Conservation (phyloP, 2,797 vertebrate species). For the Heterohyrax brucei region DNA sequence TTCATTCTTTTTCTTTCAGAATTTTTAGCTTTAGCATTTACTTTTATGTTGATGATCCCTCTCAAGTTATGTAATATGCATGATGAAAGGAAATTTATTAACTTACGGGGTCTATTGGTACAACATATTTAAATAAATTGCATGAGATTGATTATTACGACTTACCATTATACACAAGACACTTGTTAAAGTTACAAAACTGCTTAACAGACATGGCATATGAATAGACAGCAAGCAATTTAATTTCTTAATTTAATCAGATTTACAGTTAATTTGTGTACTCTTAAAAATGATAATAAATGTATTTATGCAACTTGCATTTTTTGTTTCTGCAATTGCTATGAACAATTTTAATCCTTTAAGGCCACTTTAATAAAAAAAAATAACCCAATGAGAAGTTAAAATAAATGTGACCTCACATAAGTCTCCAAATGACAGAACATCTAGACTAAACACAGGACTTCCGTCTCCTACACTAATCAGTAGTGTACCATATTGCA, state of each 20-base stretch:
- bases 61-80: not conserved
- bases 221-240: not conserved
- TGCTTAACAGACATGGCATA: not conserved
- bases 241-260: not conserved
- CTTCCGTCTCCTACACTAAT: slow-evolving; percentile 51
- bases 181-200: not conserved
- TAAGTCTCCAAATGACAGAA: slow-evolving; percentile 33
- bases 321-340: not conserved
- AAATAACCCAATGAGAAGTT: slow-evolving; percentile 30
- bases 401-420: slow-evolving; percentile 26
- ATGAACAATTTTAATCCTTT: not conserved
- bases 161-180: not conserved
- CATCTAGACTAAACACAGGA: not conserved
- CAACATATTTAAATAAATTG: not conserved
- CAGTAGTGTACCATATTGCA: not conserved
- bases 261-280: not conserved
- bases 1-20: not conserved
- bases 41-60: not conserved
- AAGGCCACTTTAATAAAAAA: slow-evolving; percentile 51
- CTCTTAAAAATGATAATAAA: not conserved
- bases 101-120: accelerated
- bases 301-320: not conserved
- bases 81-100: not conserved
- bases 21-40: not conserved
- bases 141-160: not conserved